Percentiles rank a stretch among this genome's conserved stretches.
phyloP scores from a whole-genome alignment of 2,797 vertebrate genomes.

The Coccyzus lansbergi region DNA sequence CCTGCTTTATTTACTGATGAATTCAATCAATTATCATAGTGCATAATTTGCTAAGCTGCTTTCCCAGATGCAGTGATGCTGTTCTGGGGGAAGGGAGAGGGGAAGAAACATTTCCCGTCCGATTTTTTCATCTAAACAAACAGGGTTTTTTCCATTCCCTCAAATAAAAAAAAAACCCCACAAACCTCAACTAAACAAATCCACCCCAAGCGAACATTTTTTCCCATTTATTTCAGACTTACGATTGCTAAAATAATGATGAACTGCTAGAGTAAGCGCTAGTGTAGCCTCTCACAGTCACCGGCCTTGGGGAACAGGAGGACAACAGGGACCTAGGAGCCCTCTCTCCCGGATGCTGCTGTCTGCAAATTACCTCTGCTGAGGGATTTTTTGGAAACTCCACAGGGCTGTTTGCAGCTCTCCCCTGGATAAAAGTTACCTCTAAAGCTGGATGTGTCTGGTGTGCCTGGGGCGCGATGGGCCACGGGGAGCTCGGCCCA shows the following conservation, averaged over 20 bases:
- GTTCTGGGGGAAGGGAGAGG: background rate
- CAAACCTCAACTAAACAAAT: no score
- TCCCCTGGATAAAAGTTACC: background rate
- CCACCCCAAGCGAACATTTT: background rate
- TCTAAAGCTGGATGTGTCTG: background rate
- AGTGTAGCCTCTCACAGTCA: rapidly evolving
- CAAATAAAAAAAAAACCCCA: rapidly evolving
- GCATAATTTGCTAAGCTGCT: background rate
- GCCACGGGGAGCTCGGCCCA: rapidly evolving
- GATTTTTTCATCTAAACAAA: background rate
- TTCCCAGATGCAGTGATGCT: background rate
- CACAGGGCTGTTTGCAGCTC: background rate
- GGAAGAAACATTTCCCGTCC: background rate
- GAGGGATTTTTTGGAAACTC: background rate
- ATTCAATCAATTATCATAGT: slow-evolving; percentile 28
- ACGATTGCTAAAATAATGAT: background rate
- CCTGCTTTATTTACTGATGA: slow-evolving; percentile 31
- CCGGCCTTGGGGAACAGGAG: background rate
- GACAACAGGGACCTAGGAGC: background rate
- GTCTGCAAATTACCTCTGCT: background rate
- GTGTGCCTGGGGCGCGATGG: background rate
- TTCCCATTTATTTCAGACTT: background rate
- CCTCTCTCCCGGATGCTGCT: background rate
- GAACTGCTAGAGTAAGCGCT: rapidly evolving
- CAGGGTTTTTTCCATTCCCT: background rate